Base-by-base conservation (phyloP, 2,797 vertebrate species). In the Amazonetta brasiliensis region DNA sequence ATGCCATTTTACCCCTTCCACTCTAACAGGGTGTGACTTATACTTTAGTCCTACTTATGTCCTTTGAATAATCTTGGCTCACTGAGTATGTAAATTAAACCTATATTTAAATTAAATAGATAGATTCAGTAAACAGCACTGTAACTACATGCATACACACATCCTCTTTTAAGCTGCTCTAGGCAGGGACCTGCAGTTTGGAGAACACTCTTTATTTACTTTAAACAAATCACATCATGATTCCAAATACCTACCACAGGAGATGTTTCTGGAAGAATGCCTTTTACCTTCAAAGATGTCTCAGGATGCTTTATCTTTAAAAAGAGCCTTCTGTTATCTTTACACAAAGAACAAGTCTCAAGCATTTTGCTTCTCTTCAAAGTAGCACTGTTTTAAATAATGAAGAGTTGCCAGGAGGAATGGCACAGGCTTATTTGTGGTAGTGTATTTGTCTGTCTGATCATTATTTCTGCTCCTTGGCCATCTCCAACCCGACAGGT, bases 391-490 rank as follows among this genome's bases (percentile, higher is more conserved):
- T 79, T 96, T 96, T 95, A 94, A 94, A 89, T 96, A 97, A 94
- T 86, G 80, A 94, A 90, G 13, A 73, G 67, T 63, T 92, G 91
- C 91, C 87, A 92, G 59, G n/a, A 95, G 91, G 83, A 96, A 82
- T 89, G 56, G 46, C 48, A 88, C 17, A 67, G 77, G 52, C 35
- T 87, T 94, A 91, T 91, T 90, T 89, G 69, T 91, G 74, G 50
- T 78, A 59, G 50, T 86, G 55, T 73, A 66, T 95, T 90, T 94
- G 73, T 86, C 90, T 90, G 77, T 76, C 73, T 92, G 92, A 95
- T 92, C 82, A 92, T 95, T 94, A 94, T 79, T 92, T 91, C 82
- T 96, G 69, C 72, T 94, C 73, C 88, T 93, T 84, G 85, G 71
- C 62, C 28, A 7, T 81, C 20, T 76, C 67, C 84, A 88, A 88